Evolutionary conservation across 2,888 invertebrate genomes (phyloP).

Genomic region (Sipha maydis): DNA sequence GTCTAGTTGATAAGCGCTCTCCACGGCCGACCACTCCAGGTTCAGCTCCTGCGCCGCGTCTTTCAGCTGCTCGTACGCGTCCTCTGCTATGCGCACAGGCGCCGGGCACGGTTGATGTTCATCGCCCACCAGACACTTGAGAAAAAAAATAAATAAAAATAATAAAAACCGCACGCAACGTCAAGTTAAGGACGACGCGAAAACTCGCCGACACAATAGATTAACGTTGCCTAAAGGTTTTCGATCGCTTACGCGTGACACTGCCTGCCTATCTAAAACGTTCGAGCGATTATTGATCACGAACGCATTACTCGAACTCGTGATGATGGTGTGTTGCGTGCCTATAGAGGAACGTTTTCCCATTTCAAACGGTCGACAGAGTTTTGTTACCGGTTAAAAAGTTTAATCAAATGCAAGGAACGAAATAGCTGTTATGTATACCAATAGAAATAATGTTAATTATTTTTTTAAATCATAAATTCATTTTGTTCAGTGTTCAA

Average conservation of each 20-base stretch:
- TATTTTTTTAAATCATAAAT: too few species aligned
- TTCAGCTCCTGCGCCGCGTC: slow-evolving; percentile 64
- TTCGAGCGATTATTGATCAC: background rate
- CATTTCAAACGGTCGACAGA: too few species aligned
- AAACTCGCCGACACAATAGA: background rate
- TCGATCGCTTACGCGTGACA: background rate
- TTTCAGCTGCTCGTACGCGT: slow-evolving; percentile 65
- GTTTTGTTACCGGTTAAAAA: too few species aligned
- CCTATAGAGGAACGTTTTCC: too few species aligned
- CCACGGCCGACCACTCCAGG: slow-evolving; percentile 64
- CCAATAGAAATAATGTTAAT: too few species aligned
- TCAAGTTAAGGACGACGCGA: background rate
- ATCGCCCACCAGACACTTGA: slow-evolving; percentile 66
- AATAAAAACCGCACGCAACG: slow-evolving; percentile 4
- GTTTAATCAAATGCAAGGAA: too few species aligned
- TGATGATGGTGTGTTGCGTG: too few species aligned
- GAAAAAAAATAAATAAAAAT: slow-evolving; percentile 19
- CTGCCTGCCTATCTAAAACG: background rate
- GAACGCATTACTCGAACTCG: background rate
- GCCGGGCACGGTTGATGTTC: slow-evolving; percentile 65
- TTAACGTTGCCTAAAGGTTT: background rate
- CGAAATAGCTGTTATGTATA: too few species aligned
- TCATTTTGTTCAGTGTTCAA: too few species aligned
- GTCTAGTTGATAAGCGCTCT: slow-evolving; percentile 51
- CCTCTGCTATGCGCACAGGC: slow-evolving; percentile 64